Evolutionary conservation across 2,797 vertebrate species (phyloP).

Genomic region (Pagetopsis macropterus): DNA sequence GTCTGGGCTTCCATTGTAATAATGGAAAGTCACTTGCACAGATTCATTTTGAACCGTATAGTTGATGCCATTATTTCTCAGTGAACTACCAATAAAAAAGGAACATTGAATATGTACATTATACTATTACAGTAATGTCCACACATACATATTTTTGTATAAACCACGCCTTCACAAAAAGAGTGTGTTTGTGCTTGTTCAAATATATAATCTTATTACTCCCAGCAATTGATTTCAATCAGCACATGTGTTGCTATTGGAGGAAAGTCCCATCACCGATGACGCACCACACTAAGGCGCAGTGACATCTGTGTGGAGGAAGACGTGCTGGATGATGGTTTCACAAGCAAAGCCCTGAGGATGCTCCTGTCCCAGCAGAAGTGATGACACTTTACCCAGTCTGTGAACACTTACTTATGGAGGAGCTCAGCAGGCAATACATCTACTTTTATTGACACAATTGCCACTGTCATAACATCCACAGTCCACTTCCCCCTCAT

Average conservation of each 20-base stretch:
- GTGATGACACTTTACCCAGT: constrained; percentile 65
- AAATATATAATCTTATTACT: background rate
- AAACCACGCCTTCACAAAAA: too few relatives aligned
- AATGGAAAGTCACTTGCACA: background rate
- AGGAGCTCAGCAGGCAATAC: constrained; percentile 53
- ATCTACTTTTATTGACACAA: constrained; percentile 69
- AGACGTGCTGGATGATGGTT: constrained; percentile 53
- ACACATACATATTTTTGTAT: too few relatives aligned
- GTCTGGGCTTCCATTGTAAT: constrained; percentile 10
- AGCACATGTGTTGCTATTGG: background rate
- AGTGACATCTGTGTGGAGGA: constrained; percentile 47
- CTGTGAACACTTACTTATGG: constrained; percentile 62
- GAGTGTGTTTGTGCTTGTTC: background rate
- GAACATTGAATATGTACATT: too few relatives aligned
- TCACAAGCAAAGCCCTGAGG: constrained; percentile 64
- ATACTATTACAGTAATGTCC: too few relatives aligned
- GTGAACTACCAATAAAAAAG: too few relatives aligned
- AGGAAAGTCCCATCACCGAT: constrained; percentile 27
- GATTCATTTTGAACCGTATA: background rate
- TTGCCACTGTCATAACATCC: constrained; percentile 52
- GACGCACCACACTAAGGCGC: constrained; percentile 42
- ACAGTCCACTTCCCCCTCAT: constrained; percentile 44
- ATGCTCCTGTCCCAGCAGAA: constrained; percentile 55
- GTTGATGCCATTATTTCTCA: background rate
- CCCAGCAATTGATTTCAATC: constrained; percentile 8